Evolutionary conservation across 2,888 invertebrate species (phyloP).

Genomic region (Hirudinaria manillensis): DNA sequence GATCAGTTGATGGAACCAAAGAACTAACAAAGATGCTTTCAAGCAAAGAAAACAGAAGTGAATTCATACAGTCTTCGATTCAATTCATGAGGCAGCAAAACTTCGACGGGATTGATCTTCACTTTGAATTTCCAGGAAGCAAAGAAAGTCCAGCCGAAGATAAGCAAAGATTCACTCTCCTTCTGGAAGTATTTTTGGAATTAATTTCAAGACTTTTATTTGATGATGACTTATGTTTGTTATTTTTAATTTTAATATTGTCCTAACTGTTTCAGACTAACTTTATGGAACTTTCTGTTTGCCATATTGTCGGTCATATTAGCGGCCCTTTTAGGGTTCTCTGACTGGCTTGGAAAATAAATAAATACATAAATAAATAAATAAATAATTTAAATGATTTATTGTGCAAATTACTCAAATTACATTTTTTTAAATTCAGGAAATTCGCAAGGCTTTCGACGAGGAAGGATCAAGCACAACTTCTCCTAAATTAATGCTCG

Average conservation of each 20-base stretch:
- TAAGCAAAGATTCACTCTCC: constrained; percentile 42
- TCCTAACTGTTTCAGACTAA: too few species aligned
- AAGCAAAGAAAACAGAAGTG: background rate
- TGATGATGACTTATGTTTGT: too few species aligned
- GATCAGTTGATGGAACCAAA: constrained; percentile 66
- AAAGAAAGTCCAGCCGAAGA: constrained; percentile 44
- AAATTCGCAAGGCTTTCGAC: constrained; percentile 42
- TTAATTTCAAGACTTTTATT: too few species aligned
- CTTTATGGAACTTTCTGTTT: too few species aligned
- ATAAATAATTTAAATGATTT: background rate
- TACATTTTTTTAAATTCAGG: constrained; percentile 37
- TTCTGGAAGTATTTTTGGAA: constrained; percentile 43
- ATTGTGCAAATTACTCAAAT: too few species aligned
- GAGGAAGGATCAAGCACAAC: constrained; percentile 40
- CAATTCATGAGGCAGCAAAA: constrained; percentile 47
- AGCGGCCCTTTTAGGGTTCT: too few species aligned
- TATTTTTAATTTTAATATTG: too few species aligned
- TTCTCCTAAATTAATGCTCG: constrained; percentile 43
- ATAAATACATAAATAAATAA: constrained; percentile 3
- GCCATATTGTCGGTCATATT: too few species aligned
- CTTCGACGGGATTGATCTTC: constrained; percentile 79
- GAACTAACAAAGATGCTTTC: constrained; percentile 42
- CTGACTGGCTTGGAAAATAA: background rate
- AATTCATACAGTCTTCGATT: constrained; percentile 39
- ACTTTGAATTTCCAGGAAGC: constrained; percentile 79